phyloP scores from a whole-genome alignment of 2,888 invertebrate genomes.

The Adelognathus sp. region DNA sequence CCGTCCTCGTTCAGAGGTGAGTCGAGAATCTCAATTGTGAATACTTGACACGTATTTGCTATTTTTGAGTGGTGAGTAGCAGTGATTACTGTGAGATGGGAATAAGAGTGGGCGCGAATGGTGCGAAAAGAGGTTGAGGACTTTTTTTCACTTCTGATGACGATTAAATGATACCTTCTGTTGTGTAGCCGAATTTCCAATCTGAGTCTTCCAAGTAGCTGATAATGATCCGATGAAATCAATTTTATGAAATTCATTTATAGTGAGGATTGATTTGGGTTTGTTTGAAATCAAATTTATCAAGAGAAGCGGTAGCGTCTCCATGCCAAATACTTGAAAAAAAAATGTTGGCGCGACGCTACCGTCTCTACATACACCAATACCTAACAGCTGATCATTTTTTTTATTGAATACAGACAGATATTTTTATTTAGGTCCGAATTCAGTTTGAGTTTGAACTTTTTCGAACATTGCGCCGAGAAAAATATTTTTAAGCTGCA shows the following conservation, averaged over 20 bases:
- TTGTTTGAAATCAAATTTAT: no score
- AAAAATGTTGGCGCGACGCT: no score
- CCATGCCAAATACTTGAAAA: no score
- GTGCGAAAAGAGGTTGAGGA: background rate
- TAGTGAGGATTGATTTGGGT: no score
- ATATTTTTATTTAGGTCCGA: background rate
- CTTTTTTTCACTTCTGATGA: background rate
- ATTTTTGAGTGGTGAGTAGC: background rate
- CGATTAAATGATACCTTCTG: background rate
- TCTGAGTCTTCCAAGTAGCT: no score
- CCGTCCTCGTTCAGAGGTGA: conserved; percentile 53
- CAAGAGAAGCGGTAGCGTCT: no score
- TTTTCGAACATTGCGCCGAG: background rate
- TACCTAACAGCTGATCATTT: background rate
- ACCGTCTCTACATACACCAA: no score
- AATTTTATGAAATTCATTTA: no score
- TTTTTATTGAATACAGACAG: background rate
- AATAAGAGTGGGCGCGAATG: background rate
- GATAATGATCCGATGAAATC: no score
- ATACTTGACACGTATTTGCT: conserved; percentile 4
- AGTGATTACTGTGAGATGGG: background rate
- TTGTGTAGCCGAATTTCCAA: no score
- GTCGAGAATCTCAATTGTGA: conserved; percentile 12
- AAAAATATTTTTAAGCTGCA: no score
- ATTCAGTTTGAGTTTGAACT: background rate